A percentile compares a stretch with the other conserved stretches of the same genome.
Evolutionary conservation across 2,797 vertebrate species (phyloP).

Genomic region (Sphenodon punctatus): DNA sequence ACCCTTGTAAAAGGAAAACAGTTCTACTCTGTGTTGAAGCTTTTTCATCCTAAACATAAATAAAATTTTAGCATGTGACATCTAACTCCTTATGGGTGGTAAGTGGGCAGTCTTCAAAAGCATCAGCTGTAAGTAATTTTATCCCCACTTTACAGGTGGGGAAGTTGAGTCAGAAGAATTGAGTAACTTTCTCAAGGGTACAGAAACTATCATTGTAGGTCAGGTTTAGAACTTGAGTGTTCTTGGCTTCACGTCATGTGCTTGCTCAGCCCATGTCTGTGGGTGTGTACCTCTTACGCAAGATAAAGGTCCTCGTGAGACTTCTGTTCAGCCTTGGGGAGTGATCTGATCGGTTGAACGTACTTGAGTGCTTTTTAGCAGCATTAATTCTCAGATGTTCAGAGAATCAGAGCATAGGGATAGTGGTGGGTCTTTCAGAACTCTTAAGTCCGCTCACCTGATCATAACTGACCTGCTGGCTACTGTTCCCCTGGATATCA

Average conservation of each 20-base stretch:
- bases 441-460: no score
- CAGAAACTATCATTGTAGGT: not conserved
- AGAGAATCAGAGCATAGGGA: no score
- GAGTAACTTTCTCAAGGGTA: not conserved
- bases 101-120: not conserved
- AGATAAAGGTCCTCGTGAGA: no score
- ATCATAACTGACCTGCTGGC: no score
- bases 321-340: no score
- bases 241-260: rapidly evolving
- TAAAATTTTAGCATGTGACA: not conserved
- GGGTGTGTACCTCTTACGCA: no score
- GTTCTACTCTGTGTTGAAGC: no score
- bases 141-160: not conserved
- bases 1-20: no score
- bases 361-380: not conserved
- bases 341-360: not conserved
- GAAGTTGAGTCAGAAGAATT: not conserved
- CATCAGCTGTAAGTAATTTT: not conserved
- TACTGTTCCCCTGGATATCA: no score
- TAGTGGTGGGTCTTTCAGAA: no score
- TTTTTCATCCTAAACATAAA: not conserved
- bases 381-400: not conserved
- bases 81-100: not conserved
- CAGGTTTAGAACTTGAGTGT: not conserved
- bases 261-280: not conserved